These are phyloP conservation scores for Coelogynopora nodosa DNA, from an alignment of 2,888 invertebrate genomes.

Conservation along the genomic window DNA sequence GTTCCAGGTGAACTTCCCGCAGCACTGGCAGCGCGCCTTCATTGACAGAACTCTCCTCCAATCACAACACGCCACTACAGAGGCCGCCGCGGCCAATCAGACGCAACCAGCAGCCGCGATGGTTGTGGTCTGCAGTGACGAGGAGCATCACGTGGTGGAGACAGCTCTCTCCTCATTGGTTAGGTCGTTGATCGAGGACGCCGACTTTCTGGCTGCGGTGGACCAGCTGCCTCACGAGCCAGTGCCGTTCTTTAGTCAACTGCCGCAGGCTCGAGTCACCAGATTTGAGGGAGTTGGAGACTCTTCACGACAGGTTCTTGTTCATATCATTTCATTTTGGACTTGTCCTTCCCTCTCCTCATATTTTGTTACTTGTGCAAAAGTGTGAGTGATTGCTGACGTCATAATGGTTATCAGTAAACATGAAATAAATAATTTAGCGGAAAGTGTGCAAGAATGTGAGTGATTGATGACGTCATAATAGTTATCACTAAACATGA, in stretches of 20 bases:
- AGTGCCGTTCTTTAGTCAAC: conserved; percentile 58
- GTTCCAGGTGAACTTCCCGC: conserved; percentile 58
- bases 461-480: too few relatives aligned
- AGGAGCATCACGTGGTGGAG: conserved; percentile 27
- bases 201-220: conserved; percentile 55
- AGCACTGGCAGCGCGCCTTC: conserved; percentile 40
- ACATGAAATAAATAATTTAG: too few relatives aligned
- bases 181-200: conserved; percentile 58
- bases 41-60: background rate
- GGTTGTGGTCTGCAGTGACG: background rate
- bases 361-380: too few relatives aligned
- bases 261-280: conserved; percentile 49
- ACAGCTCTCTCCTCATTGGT: conserved; percentile 32
- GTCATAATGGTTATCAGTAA: too few relatives aligned
- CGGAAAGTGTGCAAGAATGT: too few relatives aligned
- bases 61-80: background rate
- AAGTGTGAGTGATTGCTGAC: too few relatives aligned
- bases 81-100: background rate
- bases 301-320: too few relatives aligned
- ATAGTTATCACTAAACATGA: too few relatives aligned
- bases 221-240: conserved; percentile 54
- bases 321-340: too few relatives aligned
- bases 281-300: too few relatives aligned
- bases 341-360: too few relatives aligned
- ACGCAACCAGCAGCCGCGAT: background rate